These are phyloP conservation scores for Oscheius sp. DNA, from an alignment of 2,888 invertebrate species.

Conservation along the genomic window DNA sequence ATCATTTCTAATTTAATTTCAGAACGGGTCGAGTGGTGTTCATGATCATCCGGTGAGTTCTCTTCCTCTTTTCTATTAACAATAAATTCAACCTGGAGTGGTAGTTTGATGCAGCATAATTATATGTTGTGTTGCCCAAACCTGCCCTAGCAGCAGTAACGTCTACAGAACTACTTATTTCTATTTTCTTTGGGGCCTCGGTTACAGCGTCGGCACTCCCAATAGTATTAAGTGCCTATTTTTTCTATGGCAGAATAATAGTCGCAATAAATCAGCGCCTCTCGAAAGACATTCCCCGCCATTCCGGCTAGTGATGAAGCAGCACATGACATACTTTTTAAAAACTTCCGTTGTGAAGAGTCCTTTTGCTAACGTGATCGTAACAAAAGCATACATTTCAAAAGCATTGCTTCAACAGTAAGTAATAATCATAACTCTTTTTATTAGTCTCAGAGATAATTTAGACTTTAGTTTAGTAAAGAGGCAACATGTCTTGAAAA, in stretches of 20 bases:
- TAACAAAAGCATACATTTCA: too few species aligned
- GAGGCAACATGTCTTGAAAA: neutral
- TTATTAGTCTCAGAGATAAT: too few species aligned
- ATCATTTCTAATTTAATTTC: slow-evolving; percentile 1
- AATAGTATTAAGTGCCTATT: neutral
- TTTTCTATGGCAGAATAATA: neutral
- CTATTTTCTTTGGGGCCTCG: neutral
- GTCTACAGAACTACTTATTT: neutral
- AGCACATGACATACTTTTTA: slow-evolving; percentile 14
- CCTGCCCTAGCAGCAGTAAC: neutral
- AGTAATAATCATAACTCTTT: too few species aligned
- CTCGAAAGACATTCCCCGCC: neutral
- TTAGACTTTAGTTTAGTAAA: neutral
- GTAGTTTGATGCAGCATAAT: neutral
- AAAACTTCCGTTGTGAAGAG: neutral
- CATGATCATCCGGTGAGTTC: slow-evolving; percentile 28
- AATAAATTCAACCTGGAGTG: neutral
- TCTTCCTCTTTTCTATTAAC: neutral
- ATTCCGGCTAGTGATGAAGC: slow-evolving; percentile 6
- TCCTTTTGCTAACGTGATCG: too few species aligned
- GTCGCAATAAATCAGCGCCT: neutral
- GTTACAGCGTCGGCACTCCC: neutral
- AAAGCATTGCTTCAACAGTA: too few species aligned
- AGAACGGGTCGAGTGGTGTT: slow-evolving; percentile 23
- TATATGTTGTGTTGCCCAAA: slow-evolving; percentile 12